Evolutionary conservation across 2,888 invertebrate genomes (phyloP), one percentile per base, ranked within the genome.

Genomic region (Lysandra bellargus): DNA sequence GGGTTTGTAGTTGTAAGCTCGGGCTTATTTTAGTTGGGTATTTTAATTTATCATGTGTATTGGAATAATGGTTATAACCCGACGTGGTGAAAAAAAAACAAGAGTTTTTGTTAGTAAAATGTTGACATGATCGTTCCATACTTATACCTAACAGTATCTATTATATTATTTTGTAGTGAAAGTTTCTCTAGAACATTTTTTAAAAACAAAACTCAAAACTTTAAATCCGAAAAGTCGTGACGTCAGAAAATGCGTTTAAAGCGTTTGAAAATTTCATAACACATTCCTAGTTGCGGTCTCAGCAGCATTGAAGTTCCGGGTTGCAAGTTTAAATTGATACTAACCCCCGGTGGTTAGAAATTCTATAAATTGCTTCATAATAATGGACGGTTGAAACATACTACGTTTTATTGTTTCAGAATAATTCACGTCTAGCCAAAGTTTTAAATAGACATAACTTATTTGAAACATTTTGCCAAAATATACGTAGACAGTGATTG

Each of bases 251-350:
- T 81, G 79, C 83, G 78, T 79, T 79, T 78, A 82, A 82, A 83
- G 79, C 81, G 81, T 82, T 82, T 80, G 78, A 82, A 82, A 83
- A 82, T 83, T 84, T 82, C 81, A 81, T 82, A 82, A 82, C 83
- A 83, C 80, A 81, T 83, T 83, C 82, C 80, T 78, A 81, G 74
- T 81, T 81, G 76, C 78, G 81, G 82, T 83, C 82, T 82, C 79
- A 79, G 80, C 80, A 80, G 78, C 82, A 80, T 81, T 82, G 81
- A 81, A 81, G 82, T 82, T 81, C 80, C 78, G 80, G 81, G 80
- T 81, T 80, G 80, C 82, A 83, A 84, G 82, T 84, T 84, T 81
- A 80, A 83, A 83, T 83, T 81, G 80, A 82, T 82, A 83, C 79
- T 81, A 80, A 81, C 82, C 83, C 80, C 80, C 75, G 44, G 81